Base-by-base conservation (phyloP, 1,140 invertebrate species). In the Eupristina koningsbergeri region DNA sequence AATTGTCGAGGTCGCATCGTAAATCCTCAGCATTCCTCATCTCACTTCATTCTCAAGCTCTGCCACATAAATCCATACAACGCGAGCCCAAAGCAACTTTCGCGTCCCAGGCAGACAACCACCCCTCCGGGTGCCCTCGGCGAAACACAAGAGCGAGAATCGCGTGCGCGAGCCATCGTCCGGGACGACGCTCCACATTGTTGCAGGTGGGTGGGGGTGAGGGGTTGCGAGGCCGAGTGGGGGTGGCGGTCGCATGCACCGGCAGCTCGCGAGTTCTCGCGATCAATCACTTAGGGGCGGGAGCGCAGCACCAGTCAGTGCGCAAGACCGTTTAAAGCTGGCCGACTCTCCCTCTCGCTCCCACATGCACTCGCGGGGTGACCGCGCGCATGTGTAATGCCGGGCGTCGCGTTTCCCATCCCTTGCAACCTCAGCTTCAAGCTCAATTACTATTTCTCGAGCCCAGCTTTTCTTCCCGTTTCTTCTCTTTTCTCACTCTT, bases 261-360 rank as follows among this genome's bases (percentile, higher is more conserved):
- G 86, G 86, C 86, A 86, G 26, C 85, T 86, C 85, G 86, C 86
- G 88, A 86, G 86, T 87, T 80, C 84, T 86, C 85, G 86, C 88
- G 87, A 88, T 88, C 88, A 89, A 88, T 89, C 88, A 89, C 87
- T 89, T 87, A 87, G 86, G 86, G 76, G 26, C 22, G 53, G 53
- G 53, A 22, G 22, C 50, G 74, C 31, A 50, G 31, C 22, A 29
- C n/a, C 85, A 61, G 85, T 86, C 85, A 87, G 86, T 89, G 88
- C 88, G 88, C 88, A 89, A 89, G 88, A 89, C 87, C 87, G 87
- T 86, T 87, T 87, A 88, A 88, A 85, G 86, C 86, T 85, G 50
- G 36, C 84, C 83, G 19, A 41, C 36, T 17, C 39, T 71, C 67
- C 41, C 67, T 63, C 74, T 67, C n/a, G n/a, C n/a, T n/a, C n/a